phyloP scores from a whole-genome alignment of 2,113 vertebrate species.

The Xenus cinereus region DNA sequence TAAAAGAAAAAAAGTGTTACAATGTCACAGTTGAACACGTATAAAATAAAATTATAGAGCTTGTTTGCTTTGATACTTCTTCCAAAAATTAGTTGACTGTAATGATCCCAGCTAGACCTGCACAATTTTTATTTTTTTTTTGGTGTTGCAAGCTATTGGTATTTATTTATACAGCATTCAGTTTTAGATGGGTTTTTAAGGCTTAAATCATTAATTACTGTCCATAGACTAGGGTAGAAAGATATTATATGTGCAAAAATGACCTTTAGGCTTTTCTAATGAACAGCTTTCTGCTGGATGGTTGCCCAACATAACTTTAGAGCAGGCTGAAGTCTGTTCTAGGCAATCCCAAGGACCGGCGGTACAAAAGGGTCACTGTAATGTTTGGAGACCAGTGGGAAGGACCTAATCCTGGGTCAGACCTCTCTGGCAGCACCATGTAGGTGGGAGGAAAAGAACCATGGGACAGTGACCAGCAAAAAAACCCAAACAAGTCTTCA shows the following conservation, averaged over 20 bases:
- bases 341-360: background rate
- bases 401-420: background rate
- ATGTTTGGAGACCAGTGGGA: background rate
- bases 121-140: background rate
- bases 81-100: conserved; percentile 9
- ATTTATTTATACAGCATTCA: conserved; percentile 51
- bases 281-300: conserved; percentile 38
- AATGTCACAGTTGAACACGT: background rate
- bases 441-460: background rate
- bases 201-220: conserved; percentile 22
- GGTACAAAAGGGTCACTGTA: background rate
- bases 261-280: conserved; percentile 36
- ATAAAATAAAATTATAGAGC: conserved; percentile 35
- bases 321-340: conserved; percentile 10
- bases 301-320: conserved; percentile 34
- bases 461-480: background rate
- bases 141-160: conserved; percentile 43
- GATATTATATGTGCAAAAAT: conserved; percentile 23
- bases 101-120: conserved; percentile 46
- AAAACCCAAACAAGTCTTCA: background rate
- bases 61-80: background rate
- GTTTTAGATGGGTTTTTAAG: conserved; percentile 37
- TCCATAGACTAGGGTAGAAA: background rate
- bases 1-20: background rate
- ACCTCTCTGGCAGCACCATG: background rate